Evolutionary conservation across 2,113 vertebrate genomes (phyloP).

Genomic region (Dicrurus megarhynchus): DNA sequence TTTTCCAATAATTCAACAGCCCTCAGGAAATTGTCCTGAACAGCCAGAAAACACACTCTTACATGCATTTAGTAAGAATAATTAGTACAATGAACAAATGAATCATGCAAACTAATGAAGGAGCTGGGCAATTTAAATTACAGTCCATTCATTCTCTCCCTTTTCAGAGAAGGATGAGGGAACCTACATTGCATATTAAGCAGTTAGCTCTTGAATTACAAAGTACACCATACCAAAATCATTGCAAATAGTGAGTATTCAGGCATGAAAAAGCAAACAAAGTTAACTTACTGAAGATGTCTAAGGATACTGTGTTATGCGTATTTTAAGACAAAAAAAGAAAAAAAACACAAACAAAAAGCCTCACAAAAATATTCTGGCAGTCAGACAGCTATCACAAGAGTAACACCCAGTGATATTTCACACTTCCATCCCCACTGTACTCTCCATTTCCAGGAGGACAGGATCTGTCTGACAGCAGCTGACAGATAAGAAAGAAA

Average conservation of each 20-base stretch:
- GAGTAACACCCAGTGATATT: not conserved
- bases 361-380: not conserved
- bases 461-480: not conserved
- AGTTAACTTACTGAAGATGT: not conserved
- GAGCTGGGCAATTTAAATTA: not conserved
- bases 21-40: not conserved
- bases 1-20: not conserved
- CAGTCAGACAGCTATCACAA: not conserved
- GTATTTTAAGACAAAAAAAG: not conserved
- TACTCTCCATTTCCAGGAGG: not conserved
- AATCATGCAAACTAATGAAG: not conserved
- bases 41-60: not conserved
- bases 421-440: not conserved
- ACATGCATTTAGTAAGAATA: not conserved
- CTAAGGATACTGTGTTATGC: not conserved
- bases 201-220: not conserved
- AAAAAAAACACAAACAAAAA: not conserved
- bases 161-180: not conserved
- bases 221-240: not conserved
- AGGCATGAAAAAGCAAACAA: not conserved
- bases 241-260: not conserved
- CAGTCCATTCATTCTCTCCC: not conserved
- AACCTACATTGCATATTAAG: slow-evolving; percentile 12
- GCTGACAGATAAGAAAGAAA: not conserved
- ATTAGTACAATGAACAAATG: not conserved